Conservation (phyloP, 2,888 invertebrate species). For the Ennomos erosarius region DNA sequence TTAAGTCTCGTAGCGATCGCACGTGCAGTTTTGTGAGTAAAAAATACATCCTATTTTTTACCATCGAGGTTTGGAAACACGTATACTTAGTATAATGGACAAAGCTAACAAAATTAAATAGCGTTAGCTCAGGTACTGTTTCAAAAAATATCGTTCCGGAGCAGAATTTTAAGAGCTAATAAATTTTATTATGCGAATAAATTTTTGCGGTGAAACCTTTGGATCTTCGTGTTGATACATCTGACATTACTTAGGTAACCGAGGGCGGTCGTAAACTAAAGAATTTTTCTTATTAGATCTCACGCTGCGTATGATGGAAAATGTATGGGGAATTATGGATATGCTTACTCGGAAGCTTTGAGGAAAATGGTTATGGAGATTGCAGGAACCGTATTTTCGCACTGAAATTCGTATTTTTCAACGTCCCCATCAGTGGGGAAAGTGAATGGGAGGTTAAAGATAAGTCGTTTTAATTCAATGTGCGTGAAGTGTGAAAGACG, state of each 20-base stretch:
- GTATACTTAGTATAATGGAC: too few species aligned
- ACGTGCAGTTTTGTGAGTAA: too few species aligned
- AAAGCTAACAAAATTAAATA: not conserved
- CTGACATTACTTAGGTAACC: slow-evolving; percentile 14
- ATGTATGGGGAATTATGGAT: slow-evolving; percentile 27
- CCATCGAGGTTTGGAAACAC: too few species aligned
- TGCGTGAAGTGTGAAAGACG: slow-evolving; percentile 3
- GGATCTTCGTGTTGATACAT: slow-evolving; percentile 10
- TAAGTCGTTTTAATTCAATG: slow-evolving; percentile 22
- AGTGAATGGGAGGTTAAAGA: too few species aligned
- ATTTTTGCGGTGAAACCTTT: slow-evolving; percentile 31
- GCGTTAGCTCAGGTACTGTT: not conserved
- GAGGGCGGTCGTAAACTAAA: slow-evolving; percentile 31
- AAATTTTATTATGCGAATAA: slow-evolving; percentile 41
- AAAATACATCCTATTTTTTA: too few species aligned
- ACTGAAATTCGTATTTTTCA: slow-evolving; percentile 5
- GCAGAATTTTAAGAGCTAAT: slow-evolving; percentile 42
- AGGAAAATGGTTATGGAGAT: slow-evolving; percentile 17
- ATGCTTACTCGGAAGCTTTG: slow-evolving; percentile 23
- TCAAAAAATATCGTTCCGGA: not conserved
- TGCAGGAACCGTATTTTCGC: slow-evolving; percentile 20
- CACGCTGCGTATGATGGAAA: slow-evolving; percentile 25
- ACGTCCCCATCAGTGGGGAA: too few species aligned
- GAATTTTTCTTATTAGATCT: slow-evolving; percentile 27
- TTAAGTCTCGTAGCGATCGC: too few species aligned